Evolutionary conservation across 2,797 vertebrate species (phyloP), one percentile per base, ranked within the genome.

Genomic region (Trematomus bernacchii): DNA sequence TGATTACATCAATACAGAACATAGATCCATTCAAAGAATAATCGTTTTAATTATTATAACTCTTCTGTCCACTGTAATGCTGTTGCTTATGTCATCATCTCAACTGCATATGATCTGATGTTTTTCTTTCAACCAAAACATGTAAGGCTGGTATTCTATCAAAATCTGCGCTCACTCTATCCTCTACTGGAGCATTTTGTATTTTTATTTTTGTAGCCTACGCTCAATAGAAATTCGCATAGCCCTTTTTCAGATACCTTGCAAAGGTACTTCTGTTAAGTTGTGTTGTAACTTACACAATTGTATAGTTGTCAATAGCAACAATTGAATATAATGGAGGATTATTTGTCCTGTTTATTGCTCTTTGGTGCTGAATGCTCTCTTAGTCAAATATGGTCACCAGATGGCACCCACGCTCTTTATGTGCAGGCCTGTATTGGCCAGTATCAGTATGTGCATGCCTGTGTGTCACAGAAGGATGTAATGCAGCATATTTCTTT

Each of bases 161-260:
- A 27, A 27, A 5, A 27, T 27, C 27, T 27, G 27, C 27, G 27
- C 27, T 27, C 27, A 27, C 27, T 27, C 27, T 27, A 27, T 27
- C 27, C 27, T 27, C 27, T 2, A 6, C 14, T 33, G 21, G 6
- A 6, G 89, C 70, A 90, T 90, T 47, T 84, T 91, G 91, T 87
- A 80, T 21, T 85, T 86, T 86, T 86, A 84, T 61, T 87, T 81
- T 10, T 71, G 19, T 40, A 0, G 12, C 14, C 14, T 23, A 27
- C 4, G 27, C 27, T 27, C 23, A 23, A 23, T 23, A 23, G 23
- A 23, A 23, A 23, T 23, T 23, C 27, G 4, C 27, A 27, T 27
- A 27, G 4, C 27, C 27, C 27, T 27, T 27, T 27, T 27, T 27
- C 4, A 27, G 27, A 27, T 27, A 27, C 27, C 27, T 27, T 27